phyloP scores from a whole-genome alignment of 1,140 invertebrate genomes.

The Aculops lycopersici region DNA sequence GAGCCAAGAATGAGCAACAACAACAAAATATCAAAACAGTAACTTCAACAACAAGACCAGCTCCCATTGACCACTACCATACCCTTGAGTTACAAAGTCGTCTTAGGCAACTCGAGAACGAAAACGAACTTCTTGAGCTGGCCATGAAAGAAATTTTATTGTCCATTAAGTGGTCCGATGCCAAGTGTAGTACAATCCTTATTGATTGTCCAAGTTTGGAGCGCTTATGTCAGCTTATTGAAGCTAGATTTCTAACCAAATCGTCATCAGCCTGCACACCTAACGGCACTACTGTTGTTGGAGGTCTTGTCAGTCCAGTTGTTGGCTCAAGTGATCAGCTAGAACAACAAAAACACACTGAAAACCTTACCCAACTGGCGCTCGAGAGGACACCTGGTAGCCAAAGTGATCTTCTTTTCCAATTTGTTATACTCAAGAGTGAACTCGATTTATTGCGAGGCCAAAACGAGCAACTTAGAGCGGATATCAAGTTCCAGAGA shows the following conservation, averaged over 20 bases:
- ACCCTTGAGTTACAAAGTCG: background rate
- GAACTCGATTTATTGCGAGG: constrained; percentile 9
- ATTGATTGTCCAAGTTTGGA: constrained; percentile 10
- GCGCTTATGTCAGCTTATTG: constrained; percentile 5
- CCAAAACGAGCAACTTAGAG: constrained; percentile 8
- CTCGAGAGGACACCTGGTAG: too few species aligned
- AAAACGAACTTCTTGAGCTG: constrained; percentile 8
- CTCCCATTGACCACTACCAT: background rate
- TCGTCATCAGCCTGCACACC: constrained; percentile 2
- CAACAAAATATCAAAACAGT: background rate
- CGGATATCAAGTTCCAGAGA: constrained; percentile 6
- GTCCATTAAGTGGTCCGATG: constrained; percentile 2
- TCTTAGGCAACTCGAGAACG: constrained; percentile 4
- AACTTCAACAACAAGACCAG: background rate
- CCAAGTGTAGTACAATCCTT: constrained; percentile 4
- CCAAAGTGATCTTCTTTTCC: background rate
- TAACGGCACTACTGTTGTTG: too few species aligned
- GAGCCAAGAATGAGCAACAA: background rate
- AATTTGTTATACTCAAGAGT: constrained; percentile 7
- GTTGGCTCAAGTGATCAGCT: background rate
- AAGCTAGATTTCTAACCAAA: constrained; percentile 2
- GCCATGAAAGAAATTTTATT: constrained; percentile 10
- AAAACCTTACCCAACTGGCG: too few species aligned
- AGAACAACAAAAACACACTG: background rate
- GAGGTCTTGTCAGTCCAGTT: too few species aligned